Base-by-base conservation (phyloP, 2,888 invertebrate species). In the Acanthococcus lagerstroemiae region DNA sequence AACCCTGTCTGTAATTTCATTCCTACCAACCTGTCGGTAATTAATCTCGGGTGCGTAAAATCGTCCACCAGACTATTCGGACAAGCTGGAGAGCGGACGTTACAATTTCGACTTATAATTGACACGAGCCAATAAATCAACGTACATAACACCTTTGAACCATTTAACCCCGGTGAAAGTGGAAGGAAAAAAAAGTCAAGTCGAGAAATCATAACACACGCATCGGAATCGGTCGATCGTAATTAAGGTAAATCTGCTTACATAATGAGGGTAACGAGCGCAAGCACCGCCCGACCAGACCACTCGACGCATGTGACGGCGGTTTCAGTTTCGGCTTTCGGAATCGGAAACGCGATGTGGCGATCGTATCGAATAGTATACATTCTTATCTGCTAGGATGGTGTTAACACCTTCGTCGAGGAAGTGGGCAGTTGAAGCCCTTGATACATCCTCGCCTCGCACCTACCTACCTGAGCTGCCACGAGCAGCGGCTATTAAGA, bases 341-440 rank as follows among this genome's bases (percentile, higher is more conserved):
- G n/a, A n/a, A n/a, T n/a, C n/a, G n/a, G n/a, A n/a, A n/a, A n/a
- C n/a, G n/a, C n/a, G n/a, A n/a, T n/a, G n/a, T n/a, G n/a, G n/a
- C n/a, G n/a, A n/a, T n/a, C n/a, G n/a, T n/a, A n/a, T n/a, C n/a
- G n/a, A n/a, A n/a, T n/a, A n/a, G n/a, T n/a, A n/a, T n/a, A n/a
- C n/a, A n/a, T n/a, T n/a, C n/a, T n/a, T n/a, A n/a, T 37, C n/a
- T 37, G 37, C 37, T 37, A n/a, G 37, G n/a, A 37, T 37, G 37
- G 37, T 37, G 37, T 37, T 37, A 37, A 37, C 37, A 37, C 37
- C 50, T 21, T 50, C 21, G 27, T 22, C 54, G 25, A 55, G 26
- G 55, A 55, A 55, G 55, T 55, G 55, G 55, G 55, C 55, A 55
- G 55, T 55, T 22, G 55, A 55, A 55, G 55, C 55, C 55, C 55